Conservation (phyloP, 2,797 vertebrate species). For the Peromyscus aztecus region DNA sequence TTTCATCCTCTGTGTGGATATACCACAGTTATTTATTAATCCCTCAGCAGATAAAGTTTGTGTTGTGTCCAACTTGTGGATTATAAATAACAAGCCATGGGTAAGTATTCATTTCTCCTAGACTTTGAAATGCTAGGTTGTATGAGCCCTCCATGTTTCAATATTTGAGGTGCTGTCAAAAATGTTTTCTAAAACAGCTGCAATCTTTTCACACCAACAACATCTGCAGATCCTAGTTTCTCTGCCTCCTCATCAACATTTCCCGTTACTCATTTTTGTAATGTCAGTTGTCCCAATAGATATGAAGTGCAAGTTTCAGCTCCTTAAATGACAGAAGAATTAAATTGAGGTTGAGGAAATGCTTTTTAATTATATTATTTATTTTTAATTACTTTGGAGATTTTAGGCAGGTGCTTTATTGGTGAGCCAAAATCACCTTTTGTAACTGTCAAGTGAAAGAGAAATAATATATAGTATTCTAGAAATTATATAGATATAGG, state of each 20-base stretch:
- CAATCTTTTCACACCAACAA: not conserved
- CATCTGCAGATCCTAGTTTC: not conserved
- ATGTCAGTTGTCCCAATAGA: not conserved
- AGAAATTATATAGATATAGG: not conserved
- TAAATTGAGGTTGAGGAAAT: not conserved
- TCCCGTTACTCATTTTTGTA: not conserved
- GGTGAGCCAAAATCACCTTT: not conserved
- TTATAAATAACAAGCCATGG: not conserved
- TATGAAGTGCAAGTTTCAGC: not conserved
- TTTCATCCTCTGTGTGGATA: not conserved
- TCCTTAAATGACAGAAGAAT: not conserved
- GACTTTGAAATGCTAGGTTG: not conserved
- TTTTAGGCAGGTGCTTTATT: not conserved
- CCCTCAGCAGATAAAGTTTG: not conserved
- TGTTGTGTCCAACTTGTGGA: not conserved
- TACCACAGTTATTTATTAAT: not conserved
- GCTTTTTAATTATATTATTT: not conserved
- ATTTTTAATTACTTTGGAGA: not conserved
- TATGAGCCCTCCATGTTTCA: not conserved
- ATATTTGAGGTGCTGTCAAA: not conserved
- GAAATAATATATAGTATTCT: not conserved
- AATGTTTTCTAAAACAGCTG: not conserved
- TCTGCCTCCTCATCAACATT: not conserved
- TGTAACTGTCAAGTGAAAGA: not conserved
- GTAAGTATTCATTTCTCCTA: constrained; percentile 1